Base-by-base conservation (phyloP, 2,888 invertebrate species). In the Eristalinus aeneus region DNA sequence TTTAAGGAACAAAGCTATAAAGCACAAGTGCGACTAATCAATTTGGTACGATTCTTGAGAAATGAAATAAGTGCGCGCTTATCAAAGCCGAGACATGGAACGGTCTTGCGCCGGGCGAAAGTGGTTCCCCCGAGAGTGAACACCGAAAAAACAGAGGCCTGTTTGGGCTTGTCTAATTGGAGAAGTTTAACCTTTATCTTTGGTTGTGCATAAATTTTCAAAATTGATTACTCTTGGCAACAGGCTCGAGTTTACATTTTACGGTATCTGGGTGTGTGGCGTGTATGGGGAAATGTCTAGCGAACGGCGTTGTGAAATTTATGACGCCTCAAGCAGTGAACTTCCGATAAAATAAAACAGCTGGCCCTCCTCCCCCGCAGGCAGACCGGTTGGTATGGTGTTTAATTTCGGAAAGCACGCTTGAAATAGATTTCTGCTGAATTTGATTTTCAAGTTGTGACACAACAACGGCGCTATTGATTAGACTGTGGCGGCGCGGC, bases 1-100 rank as follows among this genome's bases (percentile, higher is more conserved):
- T 31, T 63, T 34, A 20, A 63, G 61, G 61, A 63, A 63, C 61
- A 63, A 34, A 63, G 32, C 31, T 10, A 63, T 63, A 63, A 63
- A 63, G 46, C 16, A 46, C 60, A n/a, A 31, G 11, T 31, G 27
- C n/a, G 60, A 27, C 46, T 46, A 60, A 34, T 63, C 34, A 63
- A 63, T 31, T 31, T 31, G 34, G 34, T 32, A 63, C 32, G 32
- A 34, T 63, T 63, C 61, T 20, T 31, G 31, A 34, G 32, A 56
- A 63, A 61, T 61, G n/a, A 46, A 46, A 46, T 56, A 23, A 12
- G 56, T 56, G 11, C 56, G 11, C 56, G 11, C 56, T 56, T 56
- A 56, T 56, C 56, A 6, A 3, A 16, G 46, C 8, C 6, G 46
- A 46, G 46, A 16, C 46, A 16, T 46, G n/a, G 46, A 8, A 16